These are phyloP conservation scores for Allolobophora icterica DNA, from an alignment of 2,888 invertebrate species.

Conservation along the genomic window DNA sequence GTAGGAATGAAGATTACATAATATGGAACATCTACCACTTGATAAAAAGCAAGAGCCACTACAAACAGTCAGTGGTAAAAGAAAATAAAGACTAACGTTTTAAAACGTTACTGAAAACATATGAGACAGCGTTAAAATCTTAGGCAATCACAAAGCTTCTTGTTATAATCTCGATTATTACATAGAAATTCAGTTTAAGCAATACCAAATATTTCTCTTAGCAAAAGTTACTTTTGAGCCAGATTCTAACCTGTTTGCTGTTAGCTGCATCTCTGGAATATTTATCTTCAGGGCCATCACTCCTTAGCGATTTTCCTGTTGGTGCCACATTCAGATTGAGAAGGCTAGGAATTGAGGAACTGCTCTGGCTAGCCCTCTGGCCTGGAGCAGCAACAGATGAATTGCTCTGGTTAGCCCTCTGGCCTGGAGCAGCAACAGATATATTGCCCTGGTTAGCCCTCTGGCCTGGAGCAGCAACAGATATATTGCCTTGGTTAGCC, in stretches of 20 bases:
- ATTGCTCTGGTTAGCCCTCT: too few species aligned
- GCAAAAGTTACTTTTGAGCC: too few species aligned
- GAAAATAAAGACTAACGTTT: too few species aligned
- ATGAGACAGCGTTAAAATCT: not conserved
- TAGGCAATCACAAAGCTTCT: not conserved
- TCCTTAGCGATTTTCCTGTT: not conserved
- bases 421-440: too few species aligned
- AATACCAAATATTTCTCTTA: not conserved
- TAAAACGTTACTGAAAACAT: not conserved
- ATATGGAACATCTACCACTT: too few species aligned
- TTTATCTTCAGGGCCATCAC: not conserved
- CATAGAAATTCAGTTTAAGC: not conserved
- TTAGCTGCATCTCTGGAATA: not conserved
- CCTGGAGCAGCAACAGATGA: not conserved
- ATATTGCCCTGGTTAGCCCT: too few species aligned
- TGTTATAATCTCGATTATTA: not conserved
- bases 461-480: too few species aligned
- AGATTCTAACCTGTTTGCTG: conserved; percentile 9
- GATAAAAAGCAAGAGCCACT: too few species aligned
- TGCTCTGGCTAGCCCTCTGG: not conserved
- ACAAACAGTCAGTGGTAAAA: too few species aligned
- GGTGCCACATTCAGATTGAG: conserved; percentile 6
- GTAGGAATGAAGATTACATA: too few species aligned
- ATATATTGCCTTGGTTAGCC: too few species aligned
- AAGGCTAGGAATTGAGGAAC: not conserved